Conservation (phyloP, 2,797 vertebrate species). For the Oreortyx pictus region DNA sequence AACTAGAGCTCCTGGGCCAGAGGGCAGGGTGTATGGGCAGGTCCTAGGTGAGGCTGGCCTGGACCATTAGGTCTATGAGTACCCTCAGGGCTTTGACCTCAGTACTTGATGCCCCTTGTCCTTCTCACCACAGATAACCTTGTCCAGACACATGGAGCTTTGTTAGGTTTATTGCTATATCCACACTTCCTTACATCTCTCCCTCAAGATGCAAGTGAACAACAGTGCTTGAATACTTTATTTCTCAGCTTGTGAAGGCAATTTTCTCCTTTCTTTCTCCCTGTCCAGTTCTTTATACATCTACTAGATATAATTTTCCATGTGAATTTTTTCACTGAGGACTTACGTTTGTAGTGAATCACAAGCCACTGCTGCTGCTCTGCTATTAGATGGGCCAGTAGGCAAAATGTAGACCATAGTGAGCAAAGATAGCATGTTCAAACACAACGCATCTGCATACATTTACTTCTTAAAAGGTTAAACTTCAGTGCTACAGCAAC, state of each 20-base stretch:
- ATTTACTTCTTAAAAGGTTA: not conserved
- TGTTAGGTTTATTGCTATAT: not conserved
- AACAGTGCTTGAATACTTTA: not conserved
- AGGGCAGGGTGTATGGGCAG: not conserved
- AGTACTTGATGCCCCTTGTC: not conserved
- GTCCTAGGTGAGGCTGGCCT: not conserved
- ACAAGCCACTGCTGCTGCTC: not conserved
- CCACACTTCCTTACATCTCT: not conserved
- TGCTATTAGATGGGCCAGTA: not conserved
- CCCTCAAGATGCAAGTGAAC: not conserved
- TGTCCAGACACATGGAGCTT: not conserved
- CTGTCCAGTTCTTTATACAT: not conserved
- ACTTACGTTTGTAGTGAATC: not conserved
- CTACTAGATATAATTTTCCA: not conserved
- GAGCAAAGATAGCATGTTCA: constrained; percentile 7
- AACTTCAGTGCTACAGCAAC: not conserved
- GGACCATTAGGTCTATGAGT: not conserved
- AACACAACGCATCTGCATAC: not conserved
- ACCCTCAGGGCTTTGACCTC: not conserved
- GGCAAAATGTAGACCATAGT: not conserved
- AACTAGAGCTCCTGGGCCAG: not conserved
- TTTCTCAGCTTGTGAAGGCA: not conserved
- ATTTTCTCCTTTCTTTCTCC: not conserved
- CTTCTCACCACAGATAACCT: not conserved
- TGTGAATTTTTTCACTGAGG: not conserved